phyloP scores from a whole-genome alignment of 2,888 invertebrate genomes.

The Lasius platythorax region DNA sequence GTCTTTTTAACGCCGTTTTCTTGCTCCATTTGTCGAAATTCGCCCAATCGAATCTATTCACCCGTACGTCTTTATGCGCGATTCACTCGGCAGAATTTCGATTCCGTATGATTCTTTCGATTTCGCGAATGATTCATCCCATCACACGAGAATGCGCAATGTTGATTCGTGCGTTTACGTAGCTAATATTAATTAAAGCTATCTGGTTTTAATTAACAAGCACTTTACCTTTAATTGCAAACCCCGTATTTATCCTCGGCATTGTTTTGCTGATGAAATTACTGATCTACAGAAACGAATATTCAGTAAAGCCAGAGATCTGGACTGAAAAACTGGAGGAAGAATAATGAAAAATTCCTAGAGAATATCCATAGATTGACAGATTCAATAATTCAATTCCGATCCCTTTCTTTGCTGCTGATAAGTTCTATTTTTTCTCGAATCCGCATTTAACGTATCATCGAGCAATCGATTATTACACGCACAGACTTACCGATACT shows the following conservation, averaged over 20 bases:
- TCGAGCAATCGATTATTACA: background rate
- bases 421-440: background rate
- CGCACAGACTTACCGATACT: slow-evolving; percentile 5
- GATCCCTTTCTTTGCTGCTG: background rate
- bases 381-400: background rate
- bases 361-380: background rate
- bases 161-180: background rate
- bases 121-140: background rate
- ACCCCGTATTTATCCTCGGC: background rate
- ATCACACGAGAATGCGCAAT: background rate
- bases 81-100: background rate
- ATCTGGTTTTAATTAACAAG: slow-evolving; percentile 17
- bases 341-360: background rate
- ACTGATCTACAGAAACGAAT: background rate
- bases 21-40: background rate
- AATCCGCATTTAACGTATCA: background rate
- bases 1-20: background rate
- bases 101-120: background rate
- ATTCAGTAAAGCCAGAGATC: background rate
- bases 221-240: slow-evolving; percentile 4
- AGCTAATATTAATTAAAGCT: slow-evolving; percentile 17
- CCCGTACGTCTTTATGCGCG: background rate
- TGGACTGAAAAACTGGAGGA: background rate
- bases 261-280: slow-evolving; percentile 12
- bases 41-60: background rate